Evolutionary conservation across 2,797 vertebrate genomes (phyloP).

Genomic region (Harpagifer antarcticus): DNA sequence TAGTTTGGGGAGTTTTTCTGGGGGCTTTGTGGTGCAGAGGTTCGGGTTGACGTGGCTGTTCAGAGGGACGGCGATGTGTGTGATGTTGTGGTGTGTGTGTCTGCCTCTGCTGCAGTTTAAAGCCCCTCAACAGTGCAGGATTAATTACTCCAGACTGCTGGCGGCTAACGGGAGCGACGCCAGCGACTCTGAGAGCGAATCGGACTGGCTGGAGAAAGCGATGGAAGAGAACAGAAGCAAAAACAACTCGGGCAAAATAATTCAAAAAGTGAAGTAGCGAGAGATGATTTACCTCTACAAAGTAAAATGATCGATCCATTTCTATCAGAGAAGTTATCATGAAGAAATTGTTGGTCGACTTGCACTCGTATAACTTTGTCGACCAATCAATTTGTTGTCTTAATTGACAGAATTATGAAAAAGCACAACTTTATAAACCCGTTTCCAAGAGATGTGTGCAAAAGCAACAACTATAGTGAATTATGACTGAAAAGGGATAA

Average conservation of each 20-base stretch:
- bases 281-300: too few species aligned
- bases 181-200: conserved; percentile 91
- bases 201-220: conserved; percentile 92
- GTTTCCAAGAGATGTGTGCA: too few species aligned
- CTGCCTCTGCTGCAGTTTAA: conserved; percentile 85
- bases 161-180: conserved; percentile 86
- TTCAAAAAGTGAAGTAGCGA: too few species aligned
- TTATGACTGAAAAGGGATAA: too few species aligned
- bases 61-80: conserved; percentile 67
- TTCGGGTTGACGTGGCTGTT: conserved; percentile 84
- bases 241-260: conserved; percentile 52
- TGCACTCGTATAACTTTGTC: too few species aligned
- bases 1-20: conserved; percentile 85
- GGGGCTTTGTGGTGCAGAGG: conserved; percentile 82
- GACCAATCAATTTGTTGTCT: too few species aligned
- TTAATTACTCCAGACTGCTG: conserved; percentile 92
- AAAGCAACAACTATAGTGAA: too few species aligned
- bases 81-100: conserved; percentile 84
- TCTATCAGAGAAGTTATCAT: too few species aligned
- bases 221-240: conserved; percentile 84
- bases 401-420: too few species aligned
- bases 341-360: too few species aligned
- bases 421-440: too few species aligned
- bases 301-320: too few species aligned
- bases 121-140: conserved; percentile 86